Conservation (phyloP, 2,113 vertebrate genomes). For the Catharus bicknelli region DNA sequence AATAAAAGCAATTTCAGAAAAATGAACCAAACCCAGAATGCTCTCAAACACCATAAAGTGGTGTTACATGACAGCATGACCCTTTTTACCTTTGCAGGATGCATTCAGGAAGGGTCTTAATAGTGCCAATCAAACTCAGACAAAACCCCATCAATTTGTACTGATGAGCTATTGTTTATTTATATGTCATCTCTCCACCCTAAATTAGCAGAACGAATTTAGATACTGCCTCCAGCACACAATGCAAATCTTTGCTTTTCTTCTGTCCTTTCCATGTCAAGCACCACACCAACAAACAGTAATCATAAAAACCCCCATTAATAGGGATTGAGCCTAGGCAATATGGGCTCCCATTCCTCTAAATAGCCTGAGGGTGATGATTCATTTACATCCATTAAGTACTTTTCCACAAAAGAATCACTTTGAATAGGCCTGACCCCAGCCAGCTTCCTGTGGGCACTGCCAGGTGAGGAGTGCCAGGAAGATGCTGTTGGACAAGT, state of each 20-base stretch:
- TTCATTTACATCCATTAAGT: not conserved
- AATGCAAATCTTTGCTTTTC: not conserved
- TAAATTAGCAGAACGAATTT: not conserved
- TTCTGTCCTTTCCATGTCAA: not conserved
- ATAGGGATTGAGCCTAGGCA: not conserved
- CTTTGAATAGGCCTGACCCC: not conserved
- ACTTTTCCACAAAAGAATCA: not conserved
- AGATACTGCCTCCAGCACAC: not conserved
- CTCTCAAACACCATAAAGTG: not conserved
- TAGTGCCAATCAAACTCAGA: not conserved
- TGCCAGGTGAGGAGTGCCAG: not conserved
- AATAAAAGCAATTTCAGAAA: not conserved
- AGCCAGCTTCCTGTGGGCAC: not conserved
- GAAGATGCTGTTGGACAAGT: not conserved
- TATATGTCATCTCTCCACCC: not conserved
- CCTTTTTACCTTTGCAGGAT: not conserved
- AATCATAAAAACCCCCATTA: not conserved
- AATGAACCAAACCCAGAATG: not conserved
- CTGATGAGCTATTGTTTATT: conserved; percentile 19
- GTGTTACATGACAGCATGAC: not conserved
- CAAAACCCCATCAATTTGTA: conserved; percentile 3
- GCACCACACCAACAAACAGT: not conserved
- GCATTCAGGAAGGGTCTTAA: not conserved
- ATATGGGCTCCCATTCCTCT: not conserved
- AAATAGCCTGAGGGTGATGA: not conserved